Conservation (phyloP, 2,797 vertebrate genomes). For the Paguma larvata region DNA sequence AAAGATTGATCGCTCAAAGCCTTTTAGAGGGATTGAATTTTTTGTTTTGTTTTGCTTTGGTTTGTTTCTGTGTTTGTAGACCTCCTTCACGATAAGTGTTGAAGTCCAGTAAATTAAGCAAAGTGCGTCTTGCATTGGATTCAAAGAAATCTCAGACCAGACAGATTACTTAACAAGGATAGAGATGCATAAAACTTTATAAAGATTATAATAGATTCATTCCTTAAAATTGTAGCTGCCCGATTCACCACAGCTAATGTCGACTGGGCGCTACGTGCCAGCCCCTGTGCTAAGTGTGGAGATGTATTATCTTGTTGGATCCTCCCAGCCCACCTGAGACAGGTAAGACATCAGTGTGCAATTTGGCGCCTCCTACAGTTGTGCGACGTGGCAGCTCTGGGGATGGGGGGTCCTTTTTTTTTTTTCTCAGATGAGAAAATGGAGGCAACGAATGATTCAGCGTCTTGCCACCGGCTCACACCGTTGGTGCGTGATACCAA, state of each 20-base stretch:
- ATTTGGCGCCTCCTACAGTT: no score
- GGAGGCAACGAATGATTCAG: neutral
- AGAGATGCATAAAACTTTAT: neutral
- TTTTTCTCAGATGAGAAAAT: neutral
- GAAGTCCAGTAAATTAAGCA: slow-evolving; percentile 1
- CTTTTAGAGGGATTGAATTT: neutral
- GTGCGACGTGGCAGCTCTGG: neutral
- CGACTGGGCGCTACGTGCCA: neutral
- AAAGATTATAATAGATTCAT: neutral
- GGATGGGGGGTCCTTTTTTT: neutral
- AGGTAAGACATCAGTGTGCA: neutral
- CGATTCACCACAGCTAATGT: neutral
- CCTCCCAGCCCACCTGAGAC: neutral
- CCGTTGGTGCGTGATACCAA: neutral
- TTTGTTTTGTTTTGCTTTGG: slow-evolving; percentile 21
- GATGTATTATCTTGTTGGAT: neutral
- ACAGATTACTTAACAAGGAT: neutral
- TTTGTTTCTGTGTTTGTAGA: neutral
- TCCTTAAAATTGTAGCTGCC: neutral
- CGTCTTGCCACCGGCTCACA: neutral
- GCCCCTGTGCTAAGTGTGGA: no score
- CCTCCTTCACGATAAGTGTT: neutral
- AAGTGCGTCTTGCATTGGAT: neutral
- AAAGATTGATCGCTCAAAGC: neutral
- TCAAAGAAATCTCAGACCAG: slow-evolving; percentile 24